These are phyloP conservation scores for Leptinotarsa texana DNA, from an alignment of 1,140 invertebrate species.

Conservation along the genomic window DNA sequence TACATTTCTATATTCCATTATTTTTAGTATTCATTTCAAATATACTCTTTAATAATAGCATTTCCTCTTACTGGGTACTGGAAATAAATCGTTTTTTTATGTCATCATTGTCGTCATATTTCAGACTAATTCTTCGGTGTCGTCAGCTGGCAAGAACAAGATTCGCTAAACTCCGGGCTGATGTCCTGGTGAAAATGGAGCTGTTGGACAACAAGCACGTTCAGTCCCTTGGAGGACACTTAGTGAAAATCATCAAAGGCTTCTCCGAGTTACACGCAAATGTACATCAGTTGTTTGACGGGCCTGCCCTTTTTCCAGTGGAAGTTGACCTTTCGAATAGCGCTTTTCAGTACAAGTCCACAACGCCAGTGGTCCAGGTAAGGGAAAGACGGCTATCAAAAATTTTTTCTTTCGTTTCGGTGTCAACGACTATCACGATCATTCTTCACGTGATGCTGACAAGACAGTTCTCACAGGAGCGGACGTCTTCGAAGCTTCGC, in stretches of 20 bases:
- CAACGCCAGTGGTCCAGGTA: conserved; percentile 56
- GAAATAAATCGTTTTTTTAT: too few relatives aligned
- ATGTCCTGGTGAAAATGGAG: conserved; percentile 96
- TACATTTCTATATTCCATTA: too few relatives aligned
- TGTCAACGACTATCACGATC: too few relatives aligned
- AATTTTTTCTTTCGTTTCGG: too few relatives aligned
- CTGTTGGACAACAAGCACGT: conserved; percentile 97
- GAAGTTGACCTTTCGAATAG: conserved; percentile 93
- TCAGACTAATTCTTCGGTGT: conserved; percentile 86
- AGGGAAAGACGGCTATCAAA: not conserved
- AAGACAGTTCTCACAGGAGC: too few relatives aligned
- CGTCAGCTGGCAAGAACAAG: conserved; percentile 88
- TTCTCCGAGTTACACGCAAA: conserved; percentile 77
- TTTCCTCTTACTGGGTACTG: too few relatives aligned
- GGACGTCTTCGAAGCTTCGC: too few relatives aligned
- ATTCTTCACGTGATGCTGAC: too few relatives aligned
- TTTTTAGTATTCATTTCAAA: too few relatives aligned
- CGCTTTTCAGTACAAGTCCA: conserved; percentile 86
- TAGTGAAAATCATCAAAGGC: conserved; percentile 78
- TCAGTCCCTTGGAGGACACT: conserved; percentile 86
- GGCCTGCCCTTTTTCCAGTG: conserved; percentile 87
- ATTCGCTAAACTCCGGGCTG: conserved; percentile 91
- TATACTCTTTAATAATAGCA: too few relatives aligned
- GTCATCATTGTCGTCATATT: conserved; percentile 11
- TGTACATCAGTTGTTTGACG: conserved; percentile 70